Percentiles rank a stretch among this genome's conserved stretches.
Conservation (phyloP, 64 coral and sea anemone genomes). For the Astreopora myriophthalma region DNA sequence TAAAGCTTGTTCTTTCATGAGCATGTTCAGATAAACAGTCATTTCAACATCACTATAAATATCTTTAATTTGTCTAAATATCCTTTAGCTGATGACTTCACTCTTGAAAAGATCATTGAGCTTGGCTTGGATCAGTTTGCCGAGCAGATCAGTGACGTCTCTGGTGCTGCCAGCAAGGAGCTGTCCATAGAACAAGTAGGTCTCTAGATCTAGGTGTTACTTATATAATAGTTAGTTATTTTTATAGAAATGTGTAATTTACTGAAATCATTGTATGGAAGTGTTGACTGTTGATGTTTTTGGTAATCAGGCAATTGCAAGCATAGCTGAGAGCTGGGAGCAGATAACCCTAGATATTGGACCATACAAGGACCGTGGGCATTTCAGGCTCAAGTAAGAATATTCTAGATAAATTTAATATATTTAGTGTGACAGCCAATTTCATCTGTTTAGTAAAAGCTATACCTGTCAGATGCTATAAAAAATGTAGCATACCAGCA, state of each 20-base stretch:
- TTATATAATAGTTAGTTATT: too few species aligned
- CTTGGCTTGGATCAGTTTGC: constrained; percentile 99
- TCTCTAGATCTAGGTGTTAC: not conserved
- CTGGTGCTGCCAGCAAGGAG: constrained; percentile 96
- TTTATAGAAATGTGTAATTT: not conserved
- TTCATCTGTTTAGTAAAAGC: too few species aligned
- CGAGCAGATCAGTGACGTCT: constrained; percentile 89
- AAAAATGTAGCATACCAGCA: too few species aligned
- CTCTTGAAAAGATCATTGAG: constrained; percentile 95
- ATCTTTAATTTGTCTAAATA: not conserved
- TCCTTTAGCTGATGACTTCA: constrained; percentile 79
- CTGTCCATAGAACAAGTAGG: constrained; percentile 95
- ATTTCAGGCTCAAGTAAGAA: constrained; percentile 90
- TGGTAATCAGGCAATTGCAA: constrained; percentile 70
- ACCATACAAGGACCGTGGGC: constrained; percentile 98
- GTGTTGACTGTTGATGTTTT: not conserved
- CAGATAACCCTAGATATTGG: constrained; percentile 89
- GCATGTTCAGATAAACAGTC: too few species aligned
- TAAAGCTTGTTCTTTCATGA: too few species aligned
- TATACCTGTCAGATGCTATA: too few species aligned
- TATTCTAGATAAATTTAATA: not conserved
- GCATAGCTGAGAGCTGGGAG: constrained; percentile 90
- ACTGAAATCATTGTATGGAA: not conserved
- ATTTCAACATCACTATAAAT: too few species aligned
- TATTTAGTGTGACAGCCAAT: too few species aligned